These are phyloP conservation scores for Mythimna impura DNA, from an alignment of 2,888 invertebrate genomes.

Conservation along the genomic window DNA sequence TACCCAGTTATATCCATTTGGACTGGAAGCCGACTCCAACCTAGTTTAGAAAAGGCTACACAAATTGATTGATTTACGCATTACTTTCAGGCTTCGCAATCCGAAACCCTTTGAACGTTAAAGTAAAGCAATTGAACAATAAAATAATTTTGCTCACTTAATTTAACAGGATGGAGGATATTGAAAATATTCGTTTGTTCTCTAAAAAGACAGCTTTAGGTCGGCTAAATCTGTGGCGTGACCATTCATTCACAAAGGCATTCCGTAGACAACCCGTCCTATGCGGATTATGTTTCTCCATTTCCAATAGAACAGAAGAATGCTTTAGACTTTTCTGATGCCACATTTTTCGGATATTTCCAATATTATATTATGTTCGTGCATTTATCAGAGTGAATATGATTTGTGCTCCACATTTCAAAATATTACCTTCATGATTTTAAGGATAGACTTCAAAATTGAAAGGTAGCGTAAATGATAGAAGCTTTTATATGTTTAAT, in stretches of 20 bases:
- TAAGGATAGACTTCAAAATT: slow-evolving; percentile 5
- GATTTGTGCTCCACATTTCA: slow-evolving; percentile 7
- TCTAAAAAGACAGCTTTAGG: slow-evolving; percentile 22
- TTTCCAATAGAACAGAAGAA: slow-evolving; percentile 71
- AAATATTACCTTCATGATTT: slow-evolving; percentile 12
- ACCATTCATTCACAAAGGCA: slow-evolving; percentile 55
- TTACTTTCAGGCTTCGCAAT: neutral
- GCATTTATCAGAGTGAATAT: slow-evolving; percentile 19
- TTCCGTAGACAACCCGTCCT: slow-evolving; percentile 61
- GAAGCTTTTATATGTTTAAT: neutral
- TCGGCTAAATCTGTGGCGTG: slow-evolving; percentile 49
- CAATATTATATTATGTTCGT: slow-evolving; percentile 34
- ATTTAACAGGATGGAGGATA: neutral
- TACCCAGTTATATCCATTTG: no score
- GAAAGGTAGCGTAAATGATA: neutral
- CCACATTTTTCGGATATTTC: slow-evolving; percentile 53
- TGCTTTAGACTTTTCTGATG: slow-evolving; percentile 58
- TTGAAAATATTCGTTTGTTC: slow-evolving; percentile 13
- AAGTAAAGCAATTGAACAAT: slow-evolving; percentile 18
- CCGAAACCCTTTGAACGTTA: slow-evolving; percentile 2
- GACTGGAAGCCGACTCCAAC: no score
- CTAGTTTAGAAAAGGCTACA: no score
- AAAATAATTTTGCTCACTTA: slow-evolving; percentile 14
- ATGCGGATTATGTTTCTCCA: slow-evolving; percentile 68
- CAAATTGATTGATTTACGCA: slow-evolving; percentile 8